Evolutionary conservation across 2,888 invertebrate species (phyloP).

Genomic region (Danaus chrysippus): DNA sequence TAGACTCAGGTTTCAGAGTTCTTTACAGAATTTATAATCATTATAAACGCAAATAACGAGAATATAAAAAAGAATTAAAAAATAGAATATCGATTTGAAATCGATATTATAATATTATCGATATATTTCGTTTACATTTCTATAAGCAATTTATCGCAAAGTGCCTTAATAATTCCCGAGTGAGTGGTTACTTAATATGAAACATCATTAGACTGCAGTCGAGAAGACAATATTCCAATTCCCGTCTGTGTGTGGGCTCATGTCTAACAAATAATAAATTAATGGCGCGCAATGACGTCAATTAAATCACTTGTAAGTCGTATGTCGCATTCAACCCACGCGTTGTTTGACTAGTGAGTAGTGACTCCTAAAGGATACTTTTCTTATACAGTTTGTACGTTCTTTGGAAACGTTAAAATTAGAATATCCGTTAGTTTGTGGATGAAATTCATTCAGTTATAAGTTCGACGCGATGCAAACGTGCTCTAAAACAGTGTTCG

Average conservation of each 20-base stretch:
- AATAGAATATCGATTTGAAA: too few species aligned
- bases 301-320: slow-evolving; percentile 64
- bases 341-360: slow-evolving; percentile 51
- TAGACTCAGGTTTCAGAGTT: not conserved
- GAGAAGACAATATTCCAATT: not conserved
- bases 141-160: too few species aligned
- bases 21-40: not conserved
- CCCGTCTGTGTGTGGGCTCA: slow-evolving; percentile 28
- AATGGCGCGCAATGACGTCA: slow-evolving; percentile 54
- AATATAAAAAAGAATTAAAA: too few species aligned
- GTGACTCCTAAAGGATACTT: slow-evolving; percentile 28
- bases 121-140: too few species aligned
- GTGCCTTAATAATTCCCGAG: too few species aligned
- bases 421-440: slow-evolving; percentile 73
- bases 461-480: slow-evolving; percentile 28
- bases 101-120: too few species aligned
- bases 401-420: slow-evolving; percentile 74
- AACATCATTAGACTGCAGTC: not conserved
- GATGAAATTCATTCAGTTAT: slow-evolving; percentile 67
- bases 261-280: slow-evolving; percentile 44
- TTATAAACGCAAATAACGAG: not conserved
- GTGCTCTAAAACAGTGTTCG: too few species aligned
- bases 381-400: slow-evolving; percentile 59
- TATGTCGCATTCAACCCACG: slow-evolving; percentile 61
- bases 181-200: too few species aligned